Conservation (phyloP, 2,888 invertebrate genomes). For the Congeria kusceri region DNA sequence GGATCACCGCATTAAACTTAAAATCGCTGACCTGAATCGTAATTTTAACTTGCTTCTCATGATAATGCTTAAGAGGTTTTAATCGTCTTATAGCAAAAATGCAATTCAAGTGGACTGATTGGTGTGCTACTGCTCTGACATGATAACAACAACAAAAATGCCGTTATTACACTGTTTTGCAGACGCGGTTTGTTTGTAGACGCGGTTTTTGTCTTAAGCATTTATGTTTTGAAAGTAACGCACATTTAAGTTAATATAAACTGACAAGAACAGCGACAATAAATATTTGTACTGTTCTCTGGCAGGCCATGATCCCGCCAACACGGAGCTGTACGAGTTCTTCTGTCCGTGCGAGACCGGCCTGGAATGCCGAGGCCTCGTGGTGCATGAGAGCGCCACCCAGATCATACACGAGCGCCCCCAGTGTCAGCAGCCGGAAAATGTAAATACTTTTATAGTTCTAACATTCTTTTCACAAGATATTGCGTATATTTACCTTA, state of each 20-base stretch:
- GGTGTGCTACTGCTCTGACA: too few species aligned
- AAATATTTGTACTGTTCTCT: slow-evolving; percentile 65
- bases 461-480: too few species aligned
- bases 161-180: too few species aligned
- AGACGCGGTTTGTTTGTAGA: too few species aligned
- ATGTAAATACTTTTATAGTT: slow-evolving; percentile 20
- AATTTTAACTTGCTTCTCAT: background rate
- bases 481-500: too few species aligned
- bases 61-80: too few species aligned
- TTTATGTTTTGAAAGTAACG: background rate
- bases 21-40: too few species aligned
- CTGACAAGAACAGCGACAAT: slow-evolving; percentile 62
- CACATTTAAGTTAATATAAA: slow-evolving; percentile 44
- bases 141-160: too few species aligned
- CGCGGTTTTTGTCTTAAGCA: too few species aligned
- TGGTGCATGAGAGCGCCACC: slow-evolving; percentile 62
- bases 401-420: slow-evolving; percentile 67
- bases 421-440: slow-evolving; percentile 59
- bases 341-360: slow-evolving; percentile 66
- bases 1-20: too few species aligned
- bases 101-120: too few species aligned
- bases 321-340: slow-evolving; percentile 62
- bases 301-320: slow-evolving; percentile 59
- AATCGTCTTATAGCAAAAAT: too few species aligned
- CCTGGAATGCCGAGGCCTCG: slow-evolving; percentile 66